Evolutionary conservation across 2,797 vertebrate genomes (phyloP).

Genomic region (Poecilia picta): DNA sequence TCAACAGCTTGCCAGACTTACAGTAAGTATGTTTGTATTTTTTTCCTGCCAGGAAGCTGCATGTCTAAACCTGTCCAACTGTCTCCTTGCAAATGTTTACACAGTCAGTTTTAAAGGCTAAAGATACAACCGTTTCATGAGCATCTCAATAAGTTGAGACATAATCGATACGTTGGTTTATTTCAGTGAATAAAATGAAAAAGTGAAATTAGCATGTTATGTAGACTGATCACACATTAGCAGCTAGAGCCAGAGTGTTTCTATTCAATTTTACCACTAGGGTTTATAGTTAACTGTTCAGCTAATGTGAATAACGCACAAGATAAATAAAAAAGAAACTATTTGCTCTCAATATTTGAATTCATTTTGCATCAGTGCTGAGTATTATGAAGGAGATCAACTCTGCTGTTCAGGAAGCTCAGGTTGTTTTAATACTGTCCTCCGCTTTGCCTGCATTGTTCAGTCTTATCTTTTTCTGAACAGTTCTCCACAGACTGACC

Average conservation of each 20-base stretch:
- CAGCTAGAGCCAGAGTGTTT: not conserved
- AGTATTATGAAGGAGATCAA: not conserved
- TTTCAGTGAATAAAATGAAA: not conserved
- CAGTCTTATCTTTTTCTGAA: not conserved
- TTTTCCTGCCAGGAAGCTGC: not conserved
- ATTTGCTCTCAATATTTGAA: not conserved
- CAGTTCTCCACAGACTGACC: not conserved
- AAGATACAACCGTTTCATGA: not conserved
- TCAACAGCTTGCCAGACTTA: not conserved
- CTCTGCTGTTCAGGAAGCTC: not conserved
- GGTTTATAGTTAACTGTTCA: not conserved
- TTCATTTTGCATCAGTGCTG: not conserved
- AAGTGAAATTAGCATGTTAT: not conserved
- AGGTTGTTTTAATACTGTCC: not conserved
- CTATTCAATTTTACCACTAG: not conserved
- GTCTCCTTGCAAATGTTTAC: not conserved
- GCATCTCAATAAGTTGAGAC: not conserved
- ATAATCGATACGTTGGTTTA: not conserved
- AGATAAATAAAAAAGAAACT: not conserved
- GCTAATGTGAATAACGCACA: not conserved
- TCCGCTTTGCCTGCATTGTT: not conserved
- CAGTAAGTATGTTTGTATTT: not conserved
- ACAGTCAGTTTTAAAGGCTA: not conserved
- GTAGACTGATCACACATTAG: not conserved
- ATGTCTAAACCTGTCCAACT: slow-evolving; percentile 2